Base-by-base conservation (phyloP, 2,888 invertebrate species). In the Drosophila parthenogenetica region DNA sequence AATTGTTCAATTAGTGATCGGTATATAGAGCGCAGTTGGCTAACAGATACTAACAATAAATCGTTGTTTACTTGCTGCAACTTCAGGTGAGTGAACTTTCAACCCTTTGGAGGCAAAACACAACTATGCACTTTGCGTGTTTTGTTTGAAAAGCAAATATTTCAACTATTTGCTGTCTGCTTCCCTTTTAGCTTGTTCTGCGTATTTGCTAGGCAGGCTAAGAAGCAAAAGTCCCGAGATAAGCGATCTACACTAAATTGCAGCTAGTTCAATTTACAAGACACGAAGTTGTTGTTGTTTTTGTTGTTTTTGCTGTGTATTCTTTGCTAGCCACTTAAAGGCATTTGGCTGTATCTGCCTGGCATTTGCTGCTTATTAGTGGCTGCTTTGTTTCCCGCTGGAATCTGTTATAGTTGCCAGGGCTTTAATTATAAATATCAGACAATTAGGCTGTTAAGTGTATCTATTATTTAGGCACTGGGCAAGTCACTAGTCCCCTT, bases 371-470 rank as follows among this genome's bases (percentile, higher is more conserved):
- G 67, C 79, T 69, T 69, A 81, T 71, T 69, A 69, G 71, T 77
- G 84, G 61, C 69, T 66, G 68, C 62, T 64, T 73, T 73, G 63
- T 60, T 67, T 62, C 69, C 54, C 45, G 45, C 70, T 64, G 67
- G 70, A 71, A 71, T 74, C 72, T 71, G 73, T 65, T 55, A 54
- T 67, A 61, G 51, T 60, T 65, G 57, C 48, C 67, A 65, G 60
- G 61, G 70, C 61, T 64, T 73, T 83, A 82, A 82, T 86, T 86
- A 86, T 78, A 71, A 70, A 71, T 69, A 73, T 67, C 71, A 71
- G 75, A 72, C 76, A 82, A 82, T 85, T 85, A 74, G 76, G 78
- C 73, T 71, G 73, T 78, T 81, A 87, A 87, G 83, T 80, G 81
- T 77, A 57, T 65, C 77, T 77, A 76, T 76, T 76, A 76, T 76